Evolutionary conservation across 2,797 vertebrate genomes (phyloP).

Genomic region (Rousettus madagascariensis): DNA sequence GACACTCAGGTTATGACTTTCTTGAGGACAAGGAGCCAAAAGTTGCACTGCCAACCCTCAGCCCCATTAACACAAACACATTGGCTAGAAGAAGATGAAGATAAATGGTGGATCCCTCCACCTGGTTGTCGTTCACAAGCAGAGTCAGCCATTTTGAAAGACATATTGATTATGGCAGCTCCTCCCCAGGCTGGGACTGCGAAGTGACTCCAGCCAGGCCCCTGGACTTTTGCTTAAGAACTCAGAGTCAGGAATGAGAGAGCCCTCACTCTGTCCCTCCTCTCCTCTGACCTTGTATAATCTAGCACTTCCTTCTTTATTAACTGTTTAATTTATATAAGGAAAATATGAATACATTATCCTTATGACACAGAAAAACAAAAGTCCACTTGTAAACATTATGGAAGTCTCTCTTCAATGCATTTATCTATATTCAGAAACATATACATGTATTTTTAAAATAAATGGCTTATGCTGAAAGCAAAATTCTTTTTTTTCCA

Average conservation of each 20-base stretch:
- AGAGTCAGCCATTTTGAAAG: constrained; percentile 73
- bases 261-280: neutral
- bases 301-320: neutral
- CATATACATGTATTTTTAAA: constrained; percentile 7
- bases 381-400: neutral
- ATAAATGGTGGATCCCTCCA: constrained; percentile 61
- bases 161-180: constrained; percentile 35
- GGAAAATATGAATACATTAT: neutral
- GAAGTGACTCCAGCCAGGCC: constrained; percentile 63
- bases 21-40: constrained; percentile 26
- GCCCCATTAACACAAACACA: constrained; percentile 62
- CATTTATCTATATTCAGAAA: neutral
- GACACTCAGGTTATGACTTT: constrained; percentile 1
- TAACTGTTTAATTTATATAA: neutral
- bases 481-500: neutral
- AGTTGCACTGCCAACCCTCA: neutral
- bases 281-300: neutral
- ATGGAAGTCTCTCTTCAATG: neutral
- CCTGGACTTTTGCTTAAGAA: constrained; percentile 72
- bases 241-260: constrained; percentile 60
- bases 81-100: constrained; percentile 71
- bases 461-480: neutral
- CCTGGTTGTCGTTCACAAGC: constrained; percentile 52
- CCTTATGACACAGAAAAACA: neutral
- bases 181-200: constrained; percentile 44